These are phyloP conservation scores for Electrophaes corylata DNA, from an alignment of 2,888 invertebrate genomes.

Conservation along the genomic window DNA sequence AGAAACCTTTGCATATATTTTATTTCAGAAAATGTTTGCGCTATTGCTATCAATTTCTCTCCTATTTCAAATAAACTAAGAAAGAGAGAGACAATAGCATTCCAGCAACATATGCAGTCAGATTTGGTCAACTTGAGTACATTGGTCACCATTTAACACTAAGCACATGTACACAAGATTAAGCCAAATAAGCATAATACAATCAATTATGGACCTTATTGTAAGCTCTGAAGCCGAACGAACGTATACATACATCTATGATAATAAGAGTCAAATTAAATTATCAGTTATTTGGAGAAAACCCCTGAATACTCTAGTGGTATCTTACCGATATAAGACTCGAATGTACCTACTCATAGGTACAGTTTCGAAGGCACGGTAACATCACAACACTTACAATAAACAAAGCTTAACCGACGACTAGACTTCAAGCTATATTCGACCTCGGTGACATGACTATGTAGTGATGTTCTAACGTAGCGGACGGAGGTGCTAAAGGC, in stretches of 20 bases:
- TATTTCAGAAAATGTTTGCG: neutral
- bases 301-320: neutral
- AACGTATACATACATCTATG: neutral
- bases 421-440: slow-evolving; percentile 59
- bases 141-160: neutral
- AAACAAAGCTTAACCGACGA: neutral
- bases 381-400: neutral
- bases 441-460: slow-evolving; percentile 75
- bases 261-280: neutral
- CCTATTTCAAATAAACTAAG: neutral
- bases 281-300: neutral
- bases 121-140: neutral
- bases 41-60: neutral
- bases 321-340: neutral
- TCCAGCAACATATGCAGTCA: neutral
- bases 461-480: slow-evolving; percentile 66
- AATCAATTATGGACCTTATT: neutral
- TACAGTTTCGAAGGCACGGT: slow-evolving; percentile 4
- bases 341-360: neutral
- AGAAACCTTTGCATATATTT: neutral
- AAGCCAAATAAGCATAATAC: neutral
- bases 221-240: neutral
- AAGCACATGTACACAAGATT: neutral
- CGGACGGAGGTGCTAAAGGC: slow-evolving; percentile 61
- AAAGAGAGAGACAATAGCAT: neutral